phyloP scores from a whole-genome alignment of 2,888 invertebrate genomes.

The Chaitophorus viminalis region DNA sequence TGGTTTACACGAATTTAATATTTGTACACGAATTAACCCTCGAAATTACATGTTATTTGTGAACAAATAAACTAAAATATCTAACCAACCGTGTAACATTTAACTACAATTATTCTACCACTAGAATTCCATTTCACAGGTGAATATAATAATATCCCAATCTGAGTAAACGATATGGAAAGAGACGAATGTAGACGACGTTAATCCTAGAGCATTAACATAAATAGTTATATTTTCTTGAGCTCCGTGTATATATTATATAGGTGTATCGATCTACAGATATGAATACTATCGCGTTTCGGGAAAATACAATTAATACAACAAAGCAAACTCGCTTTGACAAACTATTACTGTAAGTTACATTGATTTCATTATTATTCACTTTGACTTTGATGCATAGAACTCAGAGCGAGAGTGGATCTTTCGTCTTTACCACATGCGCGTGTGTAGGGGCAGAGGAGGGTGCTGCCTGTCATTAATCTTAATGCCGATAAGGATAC shows the following conservation, averaged over 20 bases:
- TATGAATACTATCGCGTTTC: not conserved
- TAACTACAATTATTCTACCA: not conserved
- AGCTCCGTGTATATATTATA: not conserved
- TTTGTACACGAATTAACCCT: no score
- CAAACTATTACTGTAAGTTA: conserved; percentile 2
- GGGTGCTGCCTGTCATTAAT: conserved; percentile 38
- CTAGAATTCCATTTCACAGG: not conserved
- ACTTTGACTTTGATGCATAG: conserved; percentile 55
- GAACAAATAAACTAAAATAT: not conserved
- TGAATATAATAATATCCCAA: not conserved
- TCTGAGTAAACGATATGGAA: not conserved
- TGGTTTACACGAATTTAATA: no score
- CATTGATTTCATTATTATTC: conserved; percentile 40
- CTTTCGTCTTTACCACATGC: not conserved
- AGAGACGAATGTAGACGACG: not conserved
- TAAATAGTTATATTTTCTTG: not conserved
- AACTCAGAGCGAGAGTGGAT: not conserved
- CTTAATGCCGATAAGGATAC: conserved; percentile 36
- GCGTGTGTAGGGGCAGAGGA: not conserved
- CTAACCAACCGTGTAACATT: not conserved
- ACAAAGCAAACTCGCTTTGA: conserved; percentile 16
- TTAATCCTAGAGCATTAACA: not conserved
- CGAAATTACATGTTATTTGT: not conserved
- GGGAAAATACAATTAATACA: conserved; percentile 16
- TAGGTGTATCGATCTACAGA: not conserved